Evolutionary conservation across 1,140 invertebrate species (phyloP), one percentile per base, ranked within the genome.

Genomic region (Cyclargus thomasi): DNA sequence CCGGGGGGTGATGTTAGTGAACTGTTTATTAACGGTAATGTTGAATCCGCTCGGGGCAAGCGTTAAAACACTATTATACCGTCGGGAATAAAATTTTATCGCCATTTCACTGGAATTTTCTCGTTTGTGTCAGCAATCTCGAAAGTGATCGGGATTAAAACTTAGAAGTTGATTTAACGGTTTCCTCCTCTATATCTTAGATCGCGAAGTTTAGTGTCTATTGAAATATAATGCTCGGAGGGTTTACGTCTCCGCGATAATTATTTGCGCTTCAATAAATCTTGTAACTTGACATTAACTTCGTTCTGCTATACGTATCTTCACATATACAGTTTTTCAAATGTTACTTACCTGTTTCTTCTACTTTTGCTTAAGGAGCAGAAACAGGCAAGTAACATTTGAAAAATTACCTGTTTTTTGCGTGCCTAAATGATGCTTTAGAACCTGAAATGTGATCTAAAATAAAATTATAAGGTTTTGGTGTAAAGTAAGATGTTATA

Each of bases 51-150:
- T 21, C 11, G 10, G 55, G 55, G 55, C 20, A 20, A 10, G 55
- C 55, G 55, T 59, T 20, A 21, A 47, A 47, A 47, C 39, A 47
- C 18, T 20, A 20, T 59, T 20, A 59, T 59, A 20, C 53, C 20
- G 65, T 36, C 23, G 65, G 55, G 57, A 53, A 59, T 66, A 36
- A 21, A 66, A 66, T 35, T 55, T 59, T 20, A 59, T 59, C 55
- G 55, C 55, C 55, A 59, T 59, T 2, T 59, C 39, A 47, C 39
- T 47, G 39, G 39, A 47, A 47, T 47, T 47, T 47, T 47, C 39
- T 47, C 39, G 39, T 16, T 16, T 47, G 39, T 47, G 39, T 47
- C 39, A 47, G 39, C 39, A 47, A 47, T 47, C 39, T 47, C 39
- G 14, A 47, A 47, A 47, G 39, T 47, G 39, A 47, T 47, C 39